phyloP scores from a whole-genome alignment of 2,113 vertebrate species.

The Notiomystis cincta region DNA sequence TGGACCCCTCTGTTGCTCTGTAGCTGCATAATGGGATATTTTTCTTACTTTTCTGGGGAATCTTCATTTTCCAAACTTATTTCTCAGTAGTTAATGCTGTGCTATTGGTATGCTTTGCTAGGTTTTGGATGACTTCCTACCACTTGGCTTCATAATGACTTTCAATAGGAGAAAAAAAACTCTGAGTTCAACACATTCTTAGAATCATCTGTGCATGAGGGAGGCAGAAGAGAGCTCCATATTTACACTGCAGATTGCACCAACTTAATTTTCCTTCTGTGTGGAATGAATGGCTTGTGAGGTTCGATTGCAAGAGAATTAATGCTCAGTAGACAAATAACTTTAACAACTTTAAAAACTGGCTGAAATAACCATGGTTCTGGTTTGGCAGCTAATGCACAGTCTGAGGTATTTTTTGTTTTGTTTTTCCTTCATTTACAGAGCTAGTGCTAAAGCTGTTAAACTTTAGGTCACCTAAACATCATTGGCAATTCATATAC shows the following conservation, averaged over 20 bases:
- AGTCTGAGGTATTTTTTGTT: constrained; percentile 5
- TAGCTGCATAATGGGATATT: neutral
- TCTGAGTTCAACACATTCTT: neutral
- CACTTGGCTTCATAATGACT: neutral
- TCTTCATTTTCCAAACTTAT: neutral
- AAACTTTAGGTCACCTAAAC: constrained; percentile 34
- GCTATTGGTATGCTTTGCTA: neutral
- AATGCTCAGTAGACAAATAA: constrained; percentile 19
- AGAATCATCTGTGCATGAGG: neutral
- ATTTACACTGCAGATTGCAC: neutral
- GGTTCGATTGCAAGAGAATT: neutral
- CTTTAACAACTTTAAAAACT: neutral
- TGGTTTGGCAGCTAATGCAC: neutral
- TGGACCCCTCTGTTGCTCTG: neutral
- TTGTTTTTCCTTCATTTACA: constrained; percentile 28
- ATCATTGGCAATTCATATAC: neutral
- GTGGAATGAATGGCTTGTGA: neutral
- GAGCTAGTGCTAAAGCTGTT: constrained; percentile 14
- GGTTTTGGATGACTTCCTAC: neutral
- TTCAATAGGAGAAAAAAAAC: neutral
- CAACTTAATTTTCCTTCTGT: neutral
- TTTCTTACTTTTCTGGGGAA: neutral
- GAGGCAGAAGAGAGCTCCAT: neutral
- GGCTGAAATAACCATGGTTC: neutral
- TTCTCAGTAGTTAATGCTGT: neutral